phyloP scores from a whole-genome alignment of 2,797 vertebrate species.

The Sebastes matsubarae region DNA sequence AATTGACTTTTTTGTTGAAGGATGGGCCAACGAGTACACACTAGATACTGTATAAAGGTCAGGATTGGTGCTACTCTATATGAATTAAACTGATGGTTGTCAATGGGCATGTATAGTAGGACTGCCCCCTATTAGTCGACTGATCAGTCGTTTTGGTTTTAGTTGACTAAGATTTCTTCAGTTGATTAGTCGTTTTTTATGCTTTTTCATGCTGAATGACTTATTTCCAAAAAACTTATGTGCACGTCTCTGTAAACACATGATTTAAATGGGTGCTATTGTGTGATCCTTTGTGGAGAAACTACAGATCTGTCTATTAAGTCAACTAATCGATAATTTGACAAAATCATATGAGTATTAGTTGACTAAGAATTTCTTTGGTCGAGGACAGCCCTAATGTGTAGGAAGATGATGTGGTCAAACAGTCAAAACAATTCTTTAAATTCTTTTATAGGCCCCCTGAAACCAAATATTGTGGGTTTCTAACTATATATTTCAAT shows the following conservation, averaged over 20 bases:
- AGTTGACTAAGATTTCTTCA: no score
- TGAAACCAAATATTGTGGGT: background rate
- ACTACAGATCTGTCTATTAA: no score
- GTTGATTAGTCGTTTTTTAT: no score
- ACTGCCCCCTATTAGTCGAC: rapidly evolving
- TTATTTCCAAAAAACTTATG: no score
- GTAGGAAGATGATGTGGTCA: background rate
- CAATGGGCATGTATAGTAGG: background rate
- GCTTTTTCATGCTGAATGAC: no score
- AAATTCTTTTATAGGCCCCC: background rate
- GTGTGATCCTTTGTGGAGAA: no score
- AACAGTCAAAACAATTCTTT: background rate
- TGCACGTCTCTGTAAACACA: no score
- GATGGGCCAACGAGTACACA: background rate
- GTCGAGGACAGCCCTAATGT: background rate
- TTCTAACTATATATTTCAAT: background rate
- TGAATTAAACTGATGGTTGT: background rate
- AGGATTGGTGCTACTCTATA: background rate
- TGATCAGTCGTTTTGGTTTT: no score
- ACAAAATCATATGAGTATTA: no score
- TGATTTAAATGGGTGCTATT: no score
- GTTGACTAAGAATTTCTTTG: no score
- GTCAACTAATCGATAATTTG: no score
- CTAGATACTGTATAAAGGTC: background rate
- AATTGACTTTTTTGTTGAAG: background rate